Base-by-base conservation (phyloP, 2,797 vertebrate genomes). In the Octomys mimax region DNA sequence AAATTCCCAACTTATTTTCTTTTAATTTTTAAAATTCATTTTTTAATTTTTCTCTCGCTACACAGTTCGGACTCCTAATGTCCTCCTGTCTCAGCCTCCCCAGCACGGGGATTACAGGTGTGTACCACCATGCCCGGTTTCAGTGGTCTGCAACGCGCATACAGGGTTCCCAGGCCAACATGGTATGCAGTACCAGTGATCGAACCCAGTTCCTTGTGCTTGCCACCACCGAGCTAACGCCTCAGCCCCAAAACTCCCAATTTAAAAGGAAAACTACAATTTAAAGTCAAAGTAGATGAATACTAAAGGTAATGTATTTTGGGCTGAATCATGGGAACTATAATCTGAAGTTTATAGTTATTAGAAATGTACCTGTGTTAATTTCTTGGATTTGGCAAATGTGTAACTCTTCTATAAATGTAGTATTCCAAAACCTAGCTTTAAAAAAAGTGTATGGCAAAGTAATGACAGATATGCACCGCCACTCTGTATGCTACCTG, bases 331-430 rank as follows among this genome's bases (percentile, higher is more conserved):
- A 89, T 33, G 33, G 54, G 28, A 61, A 85, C 1, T 28, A 52
- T n/a, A 86, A 70, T 88, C 81, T 92, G 49, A 94, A 80, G 14
- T 42, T 66, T 86, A 61, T 11, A 80, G 52, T 82, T 95, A 95
- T 64, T 24, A 93, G 42, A 85, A 84, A 89, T 12, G 6, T 39
- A 91, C 68, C 64, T 79, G 75, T 28, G 24, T 91, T 84, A 91
- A 94, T 19, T 71, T 92, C 73, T 87, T 62, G 77, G 59, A 91
- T 94, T 92, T 93, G 49, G 92, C 31, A 90, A 78, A 91, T 42
- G 36, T 75, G 33, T 7, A 73, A 82, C 52, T 86, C 88, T 93
- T 89, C 77, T 46, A 75, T 64, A 96, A 90, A 90, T 93, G 49
- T 68, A 49, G 28, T 77, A 94, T 78, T 92, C 82, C 68, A 93